Evolutionary conservation across 1,140 invertebrate species (phyloP).

Genomic region (Monochamus saltuarius): DNA sequence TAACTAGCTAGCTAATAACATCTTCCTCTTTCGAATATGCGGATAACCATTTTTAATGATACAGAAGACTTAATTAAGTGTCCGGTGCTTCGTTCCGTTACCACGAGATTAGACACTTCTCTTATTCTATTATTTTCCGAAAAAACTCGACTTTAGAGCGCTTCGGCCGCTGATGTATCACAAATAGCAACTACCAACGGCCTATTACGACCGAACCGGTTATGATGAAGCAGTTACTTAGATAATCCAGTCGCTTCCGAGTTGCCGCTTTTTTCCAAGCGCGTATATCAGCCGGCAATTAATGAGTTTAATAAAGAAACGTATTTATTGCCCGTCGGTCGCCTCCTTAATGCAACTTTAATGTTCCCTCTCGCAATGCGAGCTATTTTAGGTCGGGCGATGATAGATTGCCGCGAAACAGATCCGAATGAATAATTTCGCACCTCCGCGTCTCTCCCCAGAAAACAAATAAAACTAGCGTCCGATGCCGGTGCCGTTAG

Average conservation of each 20-base stretch:
- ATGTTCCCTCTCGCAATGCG: slow-evolving; percentile 6
- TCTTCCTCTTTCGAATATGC: no score
- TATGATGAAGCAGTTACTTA: not conserved
- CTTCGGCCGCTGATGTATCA: no score
- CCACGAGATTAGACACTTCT: no score
- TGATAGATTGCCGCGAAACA: slow-evolving; percentile 9
- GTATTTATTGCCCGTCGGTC: slow-evolving; percentile 4
- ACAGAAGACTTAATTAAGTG: no score
- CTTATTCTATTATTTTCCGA: no score
- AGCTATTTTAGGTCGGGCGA: slow-evolving; percentile 4
- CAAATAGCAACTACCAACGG: no score
- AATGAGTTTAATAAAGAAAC: not conserved
- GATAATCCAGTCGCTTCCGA: not conserved
- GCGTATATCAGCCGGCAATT: not conserved
- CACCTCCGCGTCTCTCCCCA: not conserved
- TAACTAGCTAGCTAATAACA: no score
- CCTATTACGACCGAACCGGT: no score
- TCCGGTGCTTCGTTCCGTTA: no score
- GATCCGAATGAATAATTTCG: slow-evolving; percentile 14
- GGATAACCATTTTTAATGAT: no score
- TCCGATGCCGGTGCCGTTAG: slow-evolving; percentile 1
- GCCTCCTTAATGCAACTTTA: slow-evolving; percentile 11
- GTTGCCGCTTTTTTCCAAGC: not conserved
- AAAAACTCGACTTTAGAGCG: no score
- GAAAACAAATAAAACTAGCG: not conserved